These are phyloP conservation scores for Pammene aurita DNA, from an alignment of 2,888 invertebrate genomes.

Conservation along the genomic window DNA sequence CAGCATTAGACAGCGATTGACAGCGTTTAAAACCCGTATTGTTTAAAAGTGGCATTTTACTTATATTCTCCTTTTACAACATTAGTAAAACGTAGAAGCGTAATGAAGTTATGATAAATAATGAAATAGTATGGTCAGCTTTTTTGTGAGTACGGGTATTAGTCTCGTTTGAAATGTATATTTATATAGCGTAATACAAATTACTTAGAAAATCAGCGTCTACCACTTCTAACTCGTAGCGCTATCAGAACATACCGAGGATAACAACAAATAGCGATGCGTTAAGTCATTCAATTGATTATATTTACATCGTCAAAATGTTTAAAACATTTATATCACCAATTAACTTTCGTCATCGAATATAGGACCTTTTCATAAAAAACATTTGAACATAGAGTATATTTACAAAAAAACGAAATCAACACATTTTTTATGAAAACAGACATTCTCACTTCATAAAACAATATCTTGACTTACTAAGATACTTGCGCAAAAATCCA, in stretches of 20 bases:
- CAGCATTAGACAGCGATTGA: too few relatives aligned
- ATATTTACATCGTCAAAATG: background rate
- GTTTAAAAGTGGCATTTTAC: too few relatives aligned
- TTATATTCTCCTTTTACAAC: too few relatives aligned
- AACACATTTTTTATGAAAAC: background rate
- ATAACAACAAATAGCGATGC: background rate
- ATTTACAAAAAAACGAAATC: constrained; percentile 9
- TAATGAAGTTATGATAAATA: too few relatives aligned
- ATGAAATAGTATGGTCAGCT: too few relatives aligned
- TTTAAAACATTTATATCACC: constrained; percentile 5
- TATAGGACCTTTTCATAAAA: background rate
- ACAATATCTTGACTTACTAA: background rate
- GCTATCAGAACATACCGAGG: too few relatives aligned
- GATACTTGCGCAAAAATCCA: constrained; percentile 19
- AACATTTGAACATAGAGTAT: constrained; percentile 8
- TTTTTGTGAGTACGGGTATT: background rate
- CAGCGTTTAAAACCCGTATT: too few relatives aligned
- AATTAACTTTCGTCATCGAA: constrained; percentile 1
- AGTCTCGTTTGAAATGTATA: too few relatives aligned
- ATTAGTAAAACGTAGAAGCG: too few relatives aligned
- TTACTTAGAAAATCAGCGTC: too few relatives aligned
- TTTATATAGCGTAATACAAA: too few relatives aligned
- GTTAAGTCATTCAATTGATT: background rate
- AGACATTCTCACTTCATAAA: background rate
- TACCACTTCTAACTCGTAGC: too few relatives aligned